Percentiles rank a stretch among this genome's conserved stretches.
Evolutionary conservation across 1,140 invertebrate species (phyloP).

Genomic region (Atta colombica): DNA sequence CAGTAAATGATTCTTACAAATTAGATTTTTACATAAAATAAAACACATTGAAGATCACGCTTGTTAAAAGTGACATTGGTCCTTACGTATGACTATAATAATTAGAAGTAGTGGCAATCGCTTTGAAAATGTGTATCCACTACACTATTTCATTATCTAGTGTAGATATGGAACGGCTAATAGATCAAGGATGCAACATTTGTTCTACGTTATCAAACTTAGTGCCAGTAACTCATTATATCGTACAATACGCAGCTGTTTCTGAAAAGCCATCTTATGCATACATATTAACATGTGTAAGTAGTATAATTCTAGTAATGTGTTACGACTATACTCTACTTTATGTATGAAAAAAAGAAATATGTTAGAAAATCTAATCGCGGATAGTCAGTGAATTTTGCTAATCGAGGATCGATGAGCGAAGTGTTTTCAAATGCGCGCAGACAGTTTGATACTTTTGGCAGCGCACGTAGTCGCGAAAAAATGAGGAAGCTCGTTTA

Average conservation of each 20-base stretch:
- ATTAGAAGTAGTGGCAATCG: neutral
- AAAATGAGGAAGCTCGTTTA: conserved; percentile 79
- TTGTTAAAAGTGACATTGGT: neutral
- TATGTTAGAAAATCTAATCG: neutral
- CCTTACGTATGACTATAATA: neutral
- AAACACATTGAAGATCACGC: neutral
- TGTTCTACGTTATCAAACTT: conserved; percentile 6
- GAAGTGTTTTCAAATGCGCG: conserved; percentile 42
- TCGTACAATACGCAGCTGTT: conserved; percentile 23
- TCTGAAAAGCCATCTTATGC: neutral
- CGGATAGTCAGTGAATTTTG: neutral
- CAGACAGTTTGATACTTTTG: conserved; percentile 62
- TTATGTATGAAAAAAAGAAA: neutral
- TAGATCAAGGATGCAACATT: conserved; percentile 12
- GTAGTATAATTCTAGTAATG: neutral
- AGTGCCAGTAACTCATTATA: neutral
- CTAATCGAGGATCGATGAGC: conserved; percentile 56
- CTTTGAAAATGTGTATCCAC: neutral
- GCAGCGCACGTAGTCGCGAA: conserved; percentile 54
- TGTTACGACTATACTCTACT: neutral
- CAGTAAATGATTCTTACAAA: neutral
- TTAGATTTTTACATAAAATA: conserved; percentile 2
- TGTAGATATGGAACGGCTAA: neutral
- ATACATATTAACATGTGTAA: neutral
- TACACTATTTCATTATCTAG: neutral